These are phyloP conservation scores for Deilephila porcellus DNA, from an alignment of 2,888 invertebrate species.

Conservation along the genomic window DNA sequence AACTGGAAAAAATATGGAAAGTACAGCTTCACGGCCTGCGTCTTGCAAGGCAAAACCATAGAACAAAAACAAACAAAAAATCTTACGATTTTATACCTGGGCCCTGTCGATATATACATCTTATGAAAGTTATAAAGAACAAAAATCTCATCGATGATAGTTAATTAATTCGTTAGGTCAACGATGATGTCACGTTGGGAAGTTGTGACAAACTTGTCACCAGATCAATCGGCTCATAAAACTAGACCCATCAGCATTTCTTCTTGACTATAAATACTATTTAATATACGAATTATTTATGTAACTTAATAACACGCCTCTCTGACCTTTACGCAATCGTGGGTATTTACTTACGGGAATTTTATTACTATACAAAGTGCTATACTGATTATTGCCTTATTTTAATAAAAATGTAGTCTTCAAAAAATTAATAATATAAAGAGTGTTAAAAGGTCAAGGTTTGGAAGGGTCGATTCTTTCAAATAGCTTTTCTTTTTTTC, in stretches of 20 bases:
- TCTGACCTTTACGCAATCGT: constrained; percentile 7
- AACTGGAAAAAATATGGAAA: too few relatives aligned
- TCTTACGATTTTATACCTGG: too few relatives aligned
- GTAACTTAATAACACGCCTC: not conserved
- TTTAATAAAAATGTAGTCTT: not conserved
- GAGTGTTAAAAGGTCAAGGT: too few relatives aligned
- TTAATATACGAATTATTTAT: constrained; percentile 5
- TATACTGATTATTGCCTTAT: not conserved
- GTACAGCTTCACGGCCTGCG: too few relatives aligned
- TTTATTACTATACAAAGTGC: not conserved
- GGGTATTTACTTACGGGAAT: not conserved
- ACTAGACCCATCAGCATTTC: constrained; percentile 1
- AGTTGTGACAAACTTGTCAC: not conserved
- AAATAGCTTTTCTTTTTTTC: too few relatives aligned
- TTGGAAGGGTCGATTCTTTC: too few relatives aligned
- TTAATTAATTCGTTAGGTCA: not conserved
- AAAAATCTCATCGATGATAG: not conserved
- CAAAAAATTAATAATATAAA: too few relatives aligned
- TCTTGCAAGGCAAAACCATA: too few relatives aligned
- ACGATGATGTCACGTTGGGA: constrained; percentile 11
- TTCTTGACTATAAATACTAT: not conserved
- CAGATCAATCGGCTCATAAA: not conserved
- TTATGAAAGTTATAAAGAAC: not conserved
- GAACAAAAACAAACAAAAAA: too few relatives aligned
- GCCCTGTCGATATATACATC: too few relatives aligned